Evolutionary conservation across 2,113 vertebrate species (phyloP), one percentile per base, ranked within the genome.

Genomic region (Cyanoramphus novaezelandiae): DNA sequence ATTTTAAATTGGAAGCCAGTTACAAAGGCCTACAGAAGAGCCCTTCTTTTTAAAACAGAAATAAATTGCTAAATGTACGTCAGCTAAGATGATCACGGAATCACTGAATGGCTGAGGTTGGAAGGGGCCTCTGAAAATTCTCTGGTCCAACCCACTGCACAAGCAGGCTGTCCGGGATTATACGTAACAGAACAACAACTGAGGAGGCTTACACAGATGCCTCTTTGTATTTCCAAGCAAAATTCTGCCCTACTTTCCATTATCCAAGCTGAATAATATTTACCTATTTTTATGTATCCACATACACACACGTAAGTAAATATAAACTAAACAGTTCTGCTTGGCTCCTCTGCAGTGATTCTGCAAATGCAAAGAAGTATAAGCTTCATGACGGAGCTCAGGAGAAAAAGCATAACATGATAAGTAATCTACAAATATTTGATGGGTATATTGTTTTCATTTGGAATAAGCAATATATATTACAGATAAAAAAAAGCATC

Each of bases 71-170:
- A 74, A 68, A 64, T 25, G 43, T n/a, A 49, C 17, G 13, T n/a
- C 72, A 88, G 4, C 49, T 53, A 37, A 74, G 71, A 65, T n/a
- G 37, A 49, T 63, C 44, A 49, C 19, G 57, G 55, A n/a, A 70
- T 16, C 53, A 72, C 12, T 0, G 0, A 83, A 72, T 18, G 19
- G 8, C 1, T 83, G 21, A 59, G 18, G 49, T 3, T 52, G 27
- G 44, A 85, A 82, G 29, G 10, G 17, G 11, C 12, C 27, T 81
- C 88, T 49, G 44, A n/a, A 80, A 55, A 62, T 21, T 6, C 3
- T 5, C 31, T 81, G 68, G 29, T 67, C 18, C 46, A 78, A 37
- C 7, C 8, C 4, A 1, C 47, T 17, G 29, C 50, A 41, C 23
- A 33, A 74, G n/a, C 37, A 62, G n/a, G 17, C 8, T 74, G 37